Evolutionary conservation across 2,113 vertebrate genomes (phyloP).

Genomic region (Chunga burmeisteri): DNA sequence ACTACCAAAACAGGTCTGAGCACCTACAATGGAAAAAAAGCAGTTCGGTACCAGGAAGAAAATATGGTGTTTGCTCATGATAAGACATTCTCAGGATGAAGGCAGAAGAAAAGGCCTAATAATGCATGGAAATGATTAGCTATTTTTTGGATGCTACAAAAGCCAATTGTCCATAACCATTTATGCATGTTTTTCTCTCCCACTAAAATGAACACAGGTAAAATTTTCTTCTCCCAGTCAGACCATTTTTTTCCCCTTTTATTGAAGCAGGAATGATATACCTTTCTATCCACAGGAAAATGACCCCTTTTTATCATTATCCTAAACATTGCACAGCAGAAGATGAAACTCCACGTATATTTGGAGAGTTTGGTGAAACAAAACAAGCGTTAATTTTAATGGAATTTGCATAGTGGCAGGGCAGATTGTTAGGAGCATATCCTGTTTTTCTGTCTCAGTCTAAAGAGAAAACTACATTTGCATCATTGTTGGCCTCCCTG

Average conservation of each 20-base stretch:
- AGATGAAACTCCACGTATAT: neutral
- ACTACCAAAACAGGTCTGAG: neutral
- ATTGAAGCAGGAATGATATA: neutral
- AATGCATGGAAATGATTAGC: neutral
- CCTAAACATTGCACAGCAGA: neutral
- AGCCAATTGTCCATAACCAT: neutral
- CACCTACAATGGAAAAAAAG: neutral
- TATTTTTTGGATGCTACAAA: neutral
- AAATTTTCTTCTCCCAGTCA: neutral
- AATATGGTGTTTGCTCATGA: rapidly evolving
- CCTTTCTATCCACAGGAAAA: neutral
- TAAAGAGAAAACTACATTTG: neutral
- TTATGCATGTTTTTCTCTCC: neutral
- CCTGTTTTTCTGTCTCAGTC: neutral
- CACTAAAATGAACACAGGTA: neutral
- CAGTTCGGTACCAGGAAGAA: neutral
- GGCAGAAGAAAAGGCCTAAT: neutral
- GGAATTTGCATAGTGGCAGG: neutral
- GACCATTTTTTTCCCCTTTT: neutral
- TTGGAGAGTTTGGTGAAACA: neutral
- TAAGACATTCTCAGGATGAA: neutral
- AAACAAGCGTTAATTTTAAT: neutral
- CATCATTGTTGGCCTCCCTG: neutral
- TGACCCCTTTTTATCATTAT: neutral
- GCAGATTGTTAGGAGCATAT: neutral